phyloP scores from a whole-genome alignment of 2,888 invertebrate genomes.

The Sphaeridia pumilis region DNA sequence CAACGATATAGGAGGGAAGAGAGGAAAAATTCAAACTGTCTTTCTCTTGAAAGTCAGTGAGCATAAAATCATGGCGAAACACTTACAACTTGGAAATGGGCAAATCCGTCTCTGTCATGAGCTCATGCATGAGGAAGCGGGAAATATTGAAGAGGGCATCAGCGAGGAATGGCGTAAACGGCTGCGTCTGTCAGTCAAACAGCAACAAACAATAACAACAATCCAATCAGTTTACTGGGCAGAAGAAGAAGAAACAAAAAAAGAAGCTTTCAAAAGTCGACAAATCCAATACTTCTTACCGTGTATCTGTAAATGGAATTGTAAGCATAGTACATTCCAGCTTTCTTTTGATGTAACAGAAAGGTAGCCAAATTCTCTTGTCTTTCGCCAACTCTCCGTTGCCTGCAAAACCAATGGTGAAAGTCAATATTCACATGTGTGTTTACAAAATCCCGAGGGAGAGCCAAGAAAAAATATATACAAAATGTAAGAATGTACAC shows the following conservation, averaged over 20 bases:
- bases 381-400: conserved; percentile 8
- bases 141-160: conserved; percentile 91
- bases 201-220: not conserved
- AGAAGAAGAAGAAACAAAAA: too few relatives aligned
- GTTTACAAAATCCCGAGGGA: not conserved
- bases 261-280: too few relatives aligned
- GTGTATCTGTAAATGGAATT: conserved; percentile 82
- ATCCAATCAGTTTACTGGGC: not conserved
- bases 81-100: conserved; percentile 34
- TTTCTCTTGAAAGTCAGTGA: not conserved
- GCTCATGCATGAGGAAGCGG: conserved; percentile 60
- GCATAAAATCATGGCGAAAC: not conserved
- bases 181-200: conserved; percentile 59
- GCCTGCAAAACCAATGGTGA: too few relatives aligned
- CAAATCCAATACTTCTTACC: too few relatives aligned
- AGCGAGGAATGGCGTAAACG: conserved; percentile 86
- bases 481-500: too few relatives aligned
- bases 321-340: conserved; percentile 90
- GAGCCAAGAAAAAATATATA: not conserved
- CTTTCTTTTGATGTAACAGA: conserved; percentile 54
- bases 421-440: too few relatives aligned
- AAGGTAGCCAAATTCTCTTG: conserved; percentile 22
- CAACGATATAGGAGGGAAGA: too few relatives aligned
- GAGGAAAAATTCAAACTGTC: too few relatives aligned
- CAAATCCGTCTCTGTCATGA: conserved; percentile 31